Base-by-base conservation (phyloP, 1,140 invertebrate species). In the Drosophila tsacasi region DNA sequence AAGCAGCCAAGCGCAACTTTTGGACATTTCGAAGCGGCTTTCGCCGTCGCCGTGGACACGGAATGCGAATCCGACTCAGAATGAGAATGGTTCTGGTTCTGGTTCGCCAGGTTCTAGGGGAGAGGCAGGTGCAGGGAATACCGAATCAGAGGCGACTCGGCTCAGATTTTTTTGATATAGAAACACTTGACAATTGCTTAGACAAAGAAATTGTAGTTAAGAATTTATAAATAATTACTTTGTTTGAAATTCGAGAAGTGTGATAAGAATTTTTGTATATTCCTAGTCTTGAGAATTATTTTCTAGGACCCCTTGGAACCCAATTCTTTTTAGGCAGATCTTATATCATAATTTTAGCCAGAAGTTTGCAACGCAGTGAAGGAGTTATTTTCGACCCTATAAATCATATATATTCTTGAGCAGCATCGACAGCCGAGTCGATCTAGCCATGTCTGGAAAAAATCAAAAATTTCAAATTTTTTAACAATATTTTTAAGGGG, bases 1-100 rank as follows among this genome's bases (percentile, higher is more conserved):
- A 89, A 55, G 81, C 84, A 84, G 30, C 84, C 74, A 90, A 89
- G 81, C 84, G 81, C 44, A 74, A 57, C 66, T 80, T 90, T 90
- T 84, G 80, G 81, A 76, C 78, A 89, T 76, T 85, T 79, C 25
- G 42, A 57, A 23, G 40, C 63, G 67, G 40, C 52, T 63, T 46
- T 66, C 60, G 46, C 59, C 66, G 40, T 55, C 61, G n/a, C n/a
- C n/a, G 49, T 67, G 63, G 44, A 69, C 63, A 32, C 47, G 63
- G 63, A 68, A 37, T 64, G 55, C 58, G 40, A 52, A 39, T 23
- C 37, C 32, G 15, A 30, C 49, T 81, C 54, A 64, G 52, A 81
- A 49, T 35, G 54, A 72, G 69, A 89, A 81, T 66, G 78, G 78
- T 90, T 89, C 84, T 89, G 80, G 60, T 79, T 80, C 74, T 89